Conservation (phyloP, 2,797 vertebrate genomes). For the Diceros bicornis region DNA sequence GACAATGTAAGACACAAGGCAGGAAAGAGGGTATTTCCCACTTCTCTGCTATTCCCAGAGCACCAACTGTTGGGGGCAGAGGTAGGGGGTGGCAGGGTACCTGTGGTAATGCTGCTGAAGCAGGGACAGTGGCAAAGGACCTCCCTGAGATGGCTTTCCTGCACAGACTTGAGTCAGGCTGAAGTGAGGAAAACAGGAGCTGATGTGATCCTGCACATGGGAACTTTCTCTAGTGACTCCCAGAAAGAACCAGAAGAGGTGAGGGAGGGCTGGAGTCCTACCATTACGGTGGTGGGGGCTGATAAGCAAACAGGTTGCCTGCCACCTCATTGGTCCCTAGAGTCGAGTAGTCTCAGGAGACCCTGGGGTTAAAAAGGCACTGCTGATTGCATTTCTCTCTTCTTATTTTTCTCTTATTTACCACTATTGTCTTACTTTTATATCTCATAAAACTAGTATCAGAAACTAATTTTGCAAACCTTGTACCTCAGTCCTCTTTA, state of each 20-base stretch:
- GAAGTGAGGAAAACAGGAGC: background rate
- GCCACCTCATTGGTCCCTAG: background rate
- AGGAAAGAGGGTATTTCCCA: background rate
- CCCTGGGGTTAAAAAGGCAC: background rate
- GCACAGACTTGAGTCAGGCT: background rate
- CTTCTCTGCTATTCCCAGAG: background rate
- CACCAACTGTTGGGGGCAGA: background rate
- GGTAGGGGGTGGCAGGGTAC: background rate
- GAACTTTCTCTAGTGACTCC: background rate
- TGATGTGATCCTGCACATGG: fast-evolving
- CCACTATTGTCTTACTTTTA: background rate
- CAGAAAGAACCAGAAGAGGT: background rate
- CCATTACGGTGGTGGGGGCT: background rate
- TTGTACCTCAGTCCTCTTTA: background rate
- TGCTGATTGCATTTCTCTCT: background rate
- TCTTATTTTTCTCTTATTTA: background rate
- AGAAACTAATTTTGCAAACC: background rate
- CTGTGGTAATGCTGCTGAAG: background rate
- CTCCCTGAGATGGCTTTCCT: background rate
- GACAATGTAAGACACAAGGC: background rate
- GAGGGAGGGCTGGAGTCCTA: no score
- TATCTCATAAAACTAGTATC: background rate
- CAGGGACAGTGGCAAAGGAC: background rate
- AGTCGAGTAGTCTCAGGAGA: background rate
- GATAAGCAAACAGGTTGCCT: background rate